These are phyloP conservation scores for Hapalemur alaotrensis DNA, from an alignment of 2,797 vertebrate genomes.

Conservation along the genomic window DNA sequence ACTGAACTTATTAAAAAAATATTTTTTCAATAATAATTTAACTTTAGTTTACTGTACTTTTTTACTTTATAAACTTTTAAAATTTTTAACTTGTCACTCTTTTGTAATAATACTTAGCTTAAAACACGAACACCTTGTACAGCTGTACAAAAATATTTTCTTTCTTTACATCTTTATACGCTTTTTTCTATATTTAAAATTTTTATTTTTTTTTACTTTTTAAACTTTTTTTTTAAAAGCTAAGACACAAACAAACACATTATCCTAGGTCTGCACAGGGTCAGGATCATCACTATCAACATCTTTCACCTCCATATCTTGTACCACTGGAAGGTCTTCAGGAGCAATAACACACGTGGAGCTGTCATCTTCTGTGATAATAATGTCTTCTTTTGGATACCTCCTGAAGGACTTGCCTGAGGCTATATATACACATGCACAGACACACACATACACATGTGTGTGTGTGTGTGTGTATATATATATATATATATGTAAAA, in stretches of 20 bases:
- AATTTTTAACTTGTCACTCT: background rate
- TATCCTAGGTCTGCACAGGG: accelerated
- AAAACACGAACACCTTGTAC: background rate
- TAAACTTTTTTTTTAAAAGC: background rate
- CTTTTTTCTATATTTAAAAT: background rate
- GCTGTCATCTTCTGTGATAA: background rate
- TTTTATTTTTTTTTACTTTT: background rate
- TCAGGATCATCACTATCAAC: background rate
- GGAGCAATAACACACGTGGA: background rate
- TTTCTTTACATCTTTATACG: background rate
- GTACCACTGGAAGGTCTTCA: background rate
- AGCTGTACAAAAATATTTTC: background rate
- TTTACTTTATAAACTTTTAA: background rate
- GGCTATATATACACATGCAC: too few relatives aligned
- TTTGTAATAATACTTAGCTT: background rate
- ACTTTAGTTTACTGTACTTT: background rate
- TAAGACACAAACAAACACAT: background rate
- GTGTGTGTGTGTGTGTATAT: too few relatives aligned
- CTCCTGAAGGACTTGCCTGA: background rate
- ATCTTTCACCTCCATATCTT: background rate
- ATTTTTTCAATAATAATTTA: background rate
- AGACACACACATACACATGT: too few relatives aligned
- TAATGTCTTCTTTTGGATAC: background rate
- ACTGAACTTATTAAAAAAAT: background rate
- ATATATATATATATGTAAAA: too few relatives aligned